phyloP scores from a whole-genome alignment of 2,113 vertebrate genomes.

The Chaetorhynchus papuensis region DNA sequence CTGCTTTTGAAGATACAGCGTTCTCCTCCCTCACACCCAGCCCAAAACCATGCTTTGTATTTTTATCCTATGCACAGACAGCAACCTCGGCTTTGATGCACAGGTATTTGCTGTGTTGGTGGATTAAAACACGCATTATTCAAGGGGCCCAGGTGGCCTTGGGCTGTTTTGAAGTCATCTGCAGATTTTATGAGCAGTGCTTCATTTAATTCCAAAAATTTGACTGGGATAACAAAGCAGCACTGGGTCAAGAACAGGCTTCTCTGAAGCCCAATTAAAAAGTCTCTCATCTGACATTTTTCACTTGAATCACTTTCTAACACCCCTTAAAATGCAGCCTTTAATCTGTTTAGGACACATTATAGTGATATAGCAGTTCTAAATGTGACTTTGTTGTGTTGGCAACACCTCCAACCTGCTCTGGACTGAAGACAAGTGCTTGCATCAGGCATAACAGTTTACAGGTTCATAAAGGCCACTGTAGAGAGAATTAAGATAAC shows the following conservation, averaged over 20 bases:
- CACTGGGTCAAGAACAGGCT: background rate
- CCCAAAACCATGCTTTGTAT: background rate
- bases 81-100: background rate
- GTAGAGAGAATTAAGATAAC: background rate
- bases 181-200: background rate
- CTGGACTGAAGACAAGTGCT: background rate
- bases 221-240: background rate
- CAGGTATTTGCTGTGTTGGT: background rate
- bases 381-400: background rate
- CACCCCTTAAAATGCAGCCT: background rate
- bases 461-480: background rate
- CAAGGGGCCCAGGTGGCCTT: background rate
- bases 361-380: background rate
- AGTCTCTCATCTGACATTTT: background rate
- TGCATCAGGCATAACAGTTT: background rate
- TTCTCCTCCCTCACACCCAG: background rate
- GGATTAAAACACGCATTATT: background rate
- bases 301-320: background rate
- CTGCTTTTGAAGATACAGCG: background rate
- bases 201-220: background rate
- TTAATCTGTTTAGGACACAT: background rate
- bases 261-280: background rate
- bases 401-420: background rate
- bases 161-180: background rate
- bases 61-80: background rate